phyloP scores from a whole-genome alignment of 1,140 invertebrate species.

The Bombyx mori region ASM3026992v2 NC_085129.1:6584001-6584500 shows the following conservation, averaged over 20 bases:
- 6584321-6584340: background rate
- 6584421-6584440: slow-evolving; percentile 11
- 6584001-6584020: slow-evolving; percentile 40
- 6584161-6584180: slow-evolving; percentile 31
- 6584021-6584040: slow-evolving; percentile 43
- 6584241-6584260: background rate
- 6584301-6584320: too few species aligned
- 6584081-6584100: slow-evolving; percentile 44
- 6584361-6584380: background rate
- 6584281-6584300: too few species aligned
- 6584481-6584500: slow-evolving; percentile 31
- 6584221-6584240: slow-evolving; percentile 2
- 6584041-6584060: slow-evolving; percentile 46
- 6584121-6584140: slow-evolving; percentile 34
- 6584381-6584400: slow-evolving; percentile 16
- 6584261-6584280: too few species aligned
- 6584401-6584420: slow-evolving; percentile 21
- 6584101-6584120: slow-evolving; percentile 43
- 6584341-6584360: background rate
- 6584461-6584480: slow-evolving; percentile 40
- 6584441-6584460: slow-evolving; percentile 7
- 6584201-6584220: slow-evolving; percentile 8
- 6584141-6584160: slow-evolving; percentile 24
- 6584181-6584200: slow-evolving; percentile 9
- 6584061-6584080: slow-evolving; percentile 43